These are phyloP conservation scores for Pollenia amentaria DNA, from an alignment of 2,888 invertebrate species.

Conservation along the genomic window DNA sequence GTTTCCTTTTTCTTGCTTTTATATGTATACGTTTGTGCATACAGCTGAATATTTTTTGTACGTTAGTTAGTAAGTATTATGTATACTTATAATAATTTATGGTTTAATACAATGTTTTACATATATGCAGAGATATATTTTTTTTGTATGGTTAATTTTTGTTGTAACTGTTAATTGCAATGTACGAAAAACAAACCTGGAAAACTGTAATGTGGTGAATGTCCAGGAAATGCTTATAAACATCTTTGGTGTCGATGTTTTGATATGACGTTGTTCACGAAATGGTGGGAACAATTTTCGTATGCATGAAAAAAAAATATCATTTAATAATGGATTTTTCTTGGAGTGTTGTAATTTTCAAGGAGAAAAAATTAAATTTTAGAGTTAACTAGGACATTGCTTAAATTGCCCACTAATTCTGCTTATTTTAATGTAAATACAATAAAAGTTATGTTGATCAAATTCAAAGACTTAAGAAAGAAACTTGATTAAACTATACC, in stretches of 20 bases:
- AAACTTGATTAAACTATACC: too few species aligned
- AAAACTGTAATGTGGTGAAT: slow-evolving; percentile 48
- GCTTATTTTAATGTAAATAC: too few species aligned
- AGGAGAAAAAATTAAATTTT: too few species aligned
- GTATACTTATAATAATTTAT: slow-evolving; percentile 37
- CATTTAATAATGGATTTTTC: too few species aligned
- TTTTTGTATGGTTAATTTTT: slow-evolving; percentile 14
- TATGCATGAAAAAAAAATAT: too few species aligned
- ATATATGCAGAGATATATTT: background rate
- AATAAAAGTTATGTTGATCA: too few species aligned
- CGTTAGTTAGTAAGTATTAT: background rate
- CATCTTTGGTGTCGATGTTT: slow-evolving; percentile 20
- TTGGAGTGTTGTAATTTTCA: too few species aligned
- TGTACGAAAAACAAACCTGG: slow-evolving; percentile 4
- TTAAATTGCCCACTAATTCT: too few species aligned
- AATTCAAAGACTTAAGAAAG: too few species aligned
- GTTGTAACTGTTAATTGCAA: slow-evolving; percentile 49
- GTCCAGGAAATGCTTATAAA: slow-evolving; percentile 65
- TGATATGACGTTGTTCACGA: slow-evolving; percentile 1
- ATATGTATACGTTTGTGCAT: background rate
- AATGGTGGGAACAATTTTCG: slow-evolving; percentile 21
- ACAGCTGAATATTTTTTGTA: background rate
- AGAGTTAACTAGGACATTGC: too few species aligned
- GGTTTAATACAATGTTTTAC: slow-evolving; percentile 48
- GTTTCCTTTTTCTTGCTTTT: background rate